A percentile compares a stretch with the other conserved stretches of the same genome.
Conservation (phyloP, 2,888 invertebrate species). For the Tetragonula carbonaria region DNA sequence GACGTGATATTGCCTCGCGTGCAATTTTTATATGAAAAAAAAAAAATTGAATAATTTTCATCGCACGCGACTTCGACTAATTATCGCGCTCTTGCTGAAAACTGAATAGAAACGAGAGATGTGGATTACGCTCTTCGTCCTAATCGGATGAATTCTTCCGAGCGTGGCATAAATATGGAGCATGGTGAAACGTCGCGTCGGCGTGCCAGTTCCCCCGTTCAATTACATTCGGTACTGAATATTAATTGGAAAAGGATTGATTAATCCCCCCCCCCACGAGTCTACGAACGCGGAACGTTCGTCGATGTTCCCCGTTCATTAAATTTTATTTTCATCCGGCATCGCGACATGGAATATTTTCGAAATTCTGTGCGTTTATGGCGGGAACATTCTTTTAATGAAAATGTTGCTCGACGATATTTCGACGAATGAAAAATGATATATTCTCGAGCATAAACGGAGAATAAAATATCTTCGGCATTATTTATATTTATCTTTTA, state of each 20-base stretch:
- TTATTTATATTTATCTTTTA: too few relatives aligned
- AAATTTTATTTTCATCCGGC: slow-evolving; percentile 1
- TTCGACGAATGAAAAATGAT: background rate
- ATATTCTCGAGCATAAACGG: background rate
- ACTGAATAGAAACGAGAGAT: background rate
- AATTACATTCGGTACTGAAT: slow-evolving; percentile 32
- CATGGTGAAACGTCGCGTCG: slow-evolving; percentile 8
- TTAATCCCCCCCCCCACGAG: background rate
- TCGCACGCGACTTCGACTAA: slow-evolving; percentile 29
- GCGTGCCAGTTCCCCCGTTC: slow-evolving; percentile 6
- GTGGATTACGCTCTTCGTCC: background rate
- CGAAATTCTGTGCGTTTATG: background rate
- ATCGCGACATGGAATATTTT: background rate
- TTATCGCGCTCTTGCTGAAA: slow-evolving; percentile 6
- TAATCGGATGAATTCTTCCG: slow-evolving; percentile 20
- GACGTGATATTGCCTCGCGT: background rate
- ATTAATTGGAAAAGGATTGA: slow-evolving; percentile 8
- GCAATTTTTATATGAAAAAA: too few relatives aligned
- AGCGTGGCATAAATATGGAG: slow-evolving; percentile 5
- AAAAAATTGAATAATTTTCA: slow-evolving; percentile 13
- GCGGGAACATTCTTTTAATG: background rate
- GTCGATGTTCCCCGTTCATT: background rate
- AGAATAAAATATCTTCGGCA: background rate
- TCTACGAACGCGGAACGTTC: background rate
- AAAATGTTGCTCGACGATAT: background rate